Evolutionary conservation across 2,797 vertebrate genomes (phyloP).

Genomic region (Chelon labrosus): DNA sequence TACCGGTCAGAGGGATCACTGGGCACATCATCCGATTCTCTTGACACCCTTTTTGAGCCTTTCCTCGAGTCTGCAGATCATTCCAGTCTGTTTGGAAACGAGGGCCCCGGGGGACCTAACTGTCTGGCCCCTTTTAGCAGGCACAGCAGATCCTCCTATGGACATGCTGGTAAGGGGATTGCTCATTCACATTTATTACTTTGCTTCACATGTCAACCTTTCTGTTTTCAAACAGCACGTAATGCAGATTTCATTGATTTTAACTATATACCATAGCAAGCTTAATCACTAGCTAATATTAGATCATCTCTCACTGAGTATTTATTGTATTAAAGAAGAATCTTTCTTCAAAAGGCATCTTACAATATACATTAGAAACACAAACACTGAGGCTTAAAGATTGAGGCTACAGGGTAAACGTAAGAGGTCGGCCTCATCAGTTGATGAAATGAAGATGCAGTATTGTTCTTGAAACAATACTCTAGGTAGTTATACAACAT

Average conservation of each 20-base stretch:
- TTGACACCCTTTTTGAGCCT: slow-evolving; percentile 76
- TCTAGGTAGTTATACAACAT: no score
- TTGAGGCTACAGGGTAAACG: no score
- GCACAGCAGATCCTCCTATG: slow-evolving; percentile 67
- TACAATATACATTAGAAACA: no score
- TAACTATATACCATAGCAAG: no score
- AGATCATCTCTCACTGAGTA: no score
- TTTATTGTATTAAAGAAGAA: no score
- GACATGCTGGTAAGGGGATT: slow-evolving; percentile 65
- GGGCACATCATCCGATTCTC: slow-evolving; percentile 50
- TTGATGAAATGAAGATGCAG: no score
- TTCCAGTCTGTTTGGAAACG: slow-evolving; percentile 71
- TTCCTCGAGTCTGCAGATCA: slow-evolving; percentile 67
- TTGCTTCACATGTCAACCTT: neutral
- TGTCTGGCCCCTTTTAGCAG: slow-evolving; percentile 63
- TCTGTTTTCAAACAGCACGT: neutral
- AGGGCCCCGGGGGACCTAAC: slow-evolving; percentile 54
- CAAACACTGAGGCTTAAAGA: no score
- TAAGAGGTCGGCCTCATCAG: no score
- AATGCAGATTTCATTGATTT: neutral
- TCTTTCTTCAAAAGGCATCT: no score
- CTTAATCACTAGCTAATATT: no score
- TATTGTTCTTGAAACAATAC: no score
- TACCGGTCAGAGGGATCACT: slow-evolving; percentile 71
- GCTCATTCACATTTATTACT: neutral